Percentiles rank a stretch among this genome's conserved stretches.
Conservation (phyloP, 2,797 vertebrate species). For the Artibeus lituratus region DNA sequence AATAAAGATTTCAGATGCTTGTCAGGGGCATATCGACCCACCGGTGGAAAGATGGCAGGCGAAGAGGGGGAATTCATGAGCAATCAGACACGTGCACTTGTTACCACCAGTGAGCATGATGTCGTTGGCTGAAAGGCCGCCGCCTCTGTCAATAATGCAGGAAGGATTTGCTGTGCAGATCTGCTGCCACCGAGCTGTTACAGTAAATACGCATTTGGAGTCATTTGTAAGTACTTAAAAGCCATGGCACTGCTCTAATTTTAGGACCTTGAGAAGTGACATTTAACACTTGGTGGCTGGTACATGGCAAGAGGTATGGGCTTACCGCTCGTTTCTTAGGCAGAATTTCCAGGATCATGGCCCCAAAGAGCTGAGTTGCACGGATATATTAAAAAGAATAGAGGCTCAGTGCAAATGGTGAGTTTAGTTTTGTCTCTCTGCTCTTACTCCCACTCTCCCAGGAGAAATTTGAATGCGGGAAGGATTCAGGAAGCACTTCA, state of each 20-base stretch:
- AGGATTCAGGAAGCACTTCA: background rate
- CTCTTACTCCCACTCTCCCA: background rate
- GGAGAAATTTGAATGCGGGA: background rate
- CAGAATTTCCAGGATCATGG: background rate
- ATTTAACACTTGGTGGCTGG: background rate
- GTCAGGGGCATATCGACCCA: slow-evolving; percentile 29
- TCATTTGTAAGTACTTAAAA: background rate
- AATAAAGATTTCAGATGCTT: slow-evolving; percentile 65
- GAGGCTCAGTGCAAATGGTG: background rate
- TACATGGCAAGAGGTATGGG: background rate
- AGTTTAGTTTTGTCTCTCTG: background rate
- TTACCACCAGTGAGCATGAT: background rate
- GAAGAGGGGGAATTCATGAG: background rate
- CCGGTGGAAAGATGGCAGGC: background rate
- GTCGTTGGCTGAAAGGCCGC: background rate
- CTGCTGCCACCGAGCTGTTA: background rate
- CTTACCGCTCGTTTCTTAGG: background rate
- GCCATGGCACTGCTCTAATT: background rate
- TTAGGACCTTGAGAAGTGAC: background rate
- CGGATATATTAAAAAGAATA: background rate
- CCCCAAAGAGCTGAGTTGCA: background rate
- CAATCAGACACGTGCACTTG: background rate
- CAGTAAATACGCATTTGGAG: background rate
- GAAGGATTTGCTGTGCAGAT: background rate
- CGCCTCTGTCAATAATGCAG: background rate